Percentiles rank a stretch among this genome's conserved stretches.
phyloP scores from a whole-genome alignment of 2,797 vertebrate species.

The Oceanodroma leucorhoa region DNA sequence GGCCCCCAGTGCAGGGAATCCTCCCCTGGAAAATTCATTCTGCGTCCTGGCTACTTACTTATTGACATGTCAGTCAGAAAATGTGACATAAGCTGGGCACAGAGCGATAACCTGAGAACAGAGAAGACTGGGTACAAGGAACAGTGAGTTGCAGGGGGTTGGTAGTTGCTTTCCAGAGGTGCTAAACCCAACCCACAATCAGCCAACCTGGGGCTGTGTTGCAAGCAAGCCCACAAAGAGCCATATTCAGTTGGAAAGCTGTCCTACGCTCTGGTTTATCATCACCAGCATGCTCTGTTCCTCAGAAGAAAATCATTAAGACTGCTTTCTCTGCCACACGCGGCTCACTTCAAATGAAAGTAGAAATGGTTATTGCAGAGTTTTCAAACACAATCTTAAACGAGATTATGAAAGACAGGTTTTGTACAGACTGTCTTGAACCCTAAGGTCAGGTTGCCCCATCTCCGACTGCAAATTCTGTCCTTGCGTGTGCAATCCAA shows the following conservation, averaged over 20 bases:
- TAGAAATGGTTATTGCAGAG: rapidly evolving
- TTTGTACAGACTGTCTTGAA: neutral
- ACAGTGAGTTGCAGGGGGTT: neutral
- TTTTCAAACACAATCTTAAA: neutral
- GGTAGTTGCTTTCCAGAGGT: neutral
- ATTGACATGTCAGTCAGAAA: neutral
- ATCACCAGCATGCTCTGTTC: neutral
- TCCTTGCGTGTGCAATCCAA: neutral
- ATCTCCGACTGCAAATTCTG: neutral
- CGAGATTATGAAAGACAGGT: neutral
- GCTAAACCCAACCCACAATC: neutral
- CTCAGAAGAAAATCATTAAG: neutral
- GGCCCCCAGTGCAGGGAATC: neutral
- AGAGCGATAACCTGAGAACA: neutral
- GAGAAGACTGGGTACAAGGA: neutral
- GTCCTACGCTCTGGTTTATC: neutral
- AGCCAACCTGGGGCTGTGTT: neutral
- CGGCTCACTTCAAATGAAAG: neutral
- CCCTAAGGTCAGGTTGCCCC: neutral
- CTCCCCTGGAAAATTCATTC: neutral
- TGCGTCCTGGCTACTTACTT: neutral
- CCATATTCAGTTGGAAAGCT: neutral
- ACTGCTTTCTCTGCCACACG: neutral
- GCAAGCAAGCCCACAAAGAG: neutral
- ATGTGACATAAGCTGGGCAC: neutral